Percentiles rank a stretch among this genome's conserved stretches.
phyloP scores from a whole-genome alignment of 2,888 invertebrate genomes.

The Scrobipalpa costella region DNA sequence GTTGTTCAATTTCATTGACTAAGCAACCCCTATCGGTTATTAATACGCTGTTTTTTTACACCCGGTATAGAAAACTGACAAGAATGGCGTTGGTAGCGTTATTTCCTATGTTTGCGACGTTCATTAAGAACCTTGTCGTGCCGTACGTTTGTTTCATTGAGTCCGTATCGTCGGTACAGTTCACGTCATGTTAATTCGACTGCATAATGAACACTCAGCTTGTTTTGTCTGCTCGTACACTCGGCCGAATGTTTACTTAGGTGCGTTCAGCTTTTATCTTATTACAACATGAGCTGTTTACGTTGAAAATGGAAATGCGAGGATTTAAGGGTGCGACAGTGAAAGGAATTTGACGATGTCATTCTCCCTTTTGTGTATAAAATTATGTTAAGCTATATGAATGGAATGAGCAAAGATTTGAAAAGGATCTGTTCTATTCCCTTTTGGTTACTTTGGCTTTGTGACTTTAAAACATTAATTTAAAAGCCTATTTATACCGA shows the following conservation, averaged over 20 bases:
- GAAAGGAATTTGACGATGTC: not conserved
- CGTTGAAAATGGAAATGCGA: slow-evolving; percentile 14
- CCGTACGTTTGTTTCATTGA: not conserved
- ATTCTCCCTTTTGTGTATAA: not conserved
- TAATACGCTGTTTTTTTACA: no score
- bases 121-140: no score
- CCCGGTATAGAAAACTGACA: no score
- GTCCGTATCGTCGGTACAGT: slow-evolving; percentile 17
- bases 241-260: slow-evolving; percentile 31
- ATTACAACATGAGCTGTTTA: slow-evolving; percentile 28
- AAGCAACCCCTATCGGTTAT: no score
- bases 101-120: no score
- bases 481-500: not conserved
- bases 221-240: slow-evolving; percentile 29
- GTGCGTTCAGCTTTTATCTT: slow-evolving; percentile 29
- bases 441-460: not conserved
- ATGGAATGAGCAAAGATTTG: slow-evolving; percentile 7
- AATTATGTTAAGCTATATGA: slow-evolving; percentile 3
- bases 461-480: not conserved
- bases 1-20: no score
- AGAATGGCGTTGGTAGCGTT: no score
- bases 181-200: slow-evolving; percentile 31
- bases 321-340: not conserved
- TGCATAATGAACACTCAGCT: slow-evolving; percentile 38
- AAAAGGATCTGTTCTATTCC: slow-evolving; percentile 4